These are phyloP conservation scores for Muntiacus reevesi DNA, from an alignment of 2,113 vertebrate species.

Conservation along the genomic window DNA sequence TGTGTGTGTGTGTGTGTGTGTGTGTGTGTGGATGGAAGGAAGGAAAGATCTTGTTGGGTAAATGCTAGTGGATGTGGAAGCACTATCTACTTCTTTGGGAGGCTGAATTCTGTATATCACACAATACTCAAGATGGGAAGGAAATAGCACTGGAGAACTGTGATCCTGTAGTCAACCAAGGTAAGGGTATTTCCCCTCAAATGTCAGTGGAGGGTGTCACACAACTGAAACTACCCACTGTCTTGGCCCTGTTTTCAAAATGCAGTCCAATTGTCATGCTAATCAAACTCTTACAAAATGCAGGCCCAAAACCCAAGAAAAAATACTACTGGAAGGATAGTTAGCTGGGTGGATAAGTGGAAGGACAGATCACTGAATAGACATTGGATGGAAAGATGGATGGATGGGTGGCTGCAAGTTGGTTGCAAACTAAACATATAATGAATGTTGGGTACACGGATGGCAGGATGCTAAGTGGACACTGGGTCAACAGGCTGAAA, in stretches of 20 bases:
- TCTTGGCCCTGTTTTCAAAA: neutral
- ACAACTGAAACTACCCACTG: neutral
- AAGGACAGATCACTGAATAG: neutral
- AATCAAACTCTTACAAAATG: neutral
- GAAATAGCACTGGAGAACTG: neutral
- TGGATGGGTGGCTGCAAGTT: neutral
- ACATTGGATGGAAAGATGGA: too few relatives aligned
- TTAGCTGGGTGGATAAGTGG: neutral
- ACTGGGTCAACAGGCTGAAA: rapidly evolving
- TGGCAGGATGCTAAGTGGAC: neutral
- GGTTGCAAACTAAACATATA: neutral
- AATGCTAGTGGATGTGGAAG: neutral
- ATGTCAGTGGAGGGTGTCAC: neutral
- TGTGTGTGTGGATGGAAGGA: neutral
- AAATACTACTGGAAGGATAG: neutral
- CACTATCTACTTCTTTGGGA: neutral
- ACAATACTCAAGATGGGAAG: neutral
- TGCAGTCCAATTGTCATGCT: neutral
- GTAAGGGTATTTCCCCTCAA: neutral
- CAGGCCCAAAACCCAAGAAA: neutral
- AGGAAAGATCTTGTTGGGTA: neutral
- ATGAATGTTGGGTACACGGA: neutral
- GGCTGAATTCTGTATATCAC: neutral
- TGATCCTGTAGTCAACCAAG: too few relatives aligned
- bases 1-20: neutral